phyloP scores from a whole-genome alignment of 35 echinoderm and acorn worm species.

The Apostichopus japonicus region DNA sequence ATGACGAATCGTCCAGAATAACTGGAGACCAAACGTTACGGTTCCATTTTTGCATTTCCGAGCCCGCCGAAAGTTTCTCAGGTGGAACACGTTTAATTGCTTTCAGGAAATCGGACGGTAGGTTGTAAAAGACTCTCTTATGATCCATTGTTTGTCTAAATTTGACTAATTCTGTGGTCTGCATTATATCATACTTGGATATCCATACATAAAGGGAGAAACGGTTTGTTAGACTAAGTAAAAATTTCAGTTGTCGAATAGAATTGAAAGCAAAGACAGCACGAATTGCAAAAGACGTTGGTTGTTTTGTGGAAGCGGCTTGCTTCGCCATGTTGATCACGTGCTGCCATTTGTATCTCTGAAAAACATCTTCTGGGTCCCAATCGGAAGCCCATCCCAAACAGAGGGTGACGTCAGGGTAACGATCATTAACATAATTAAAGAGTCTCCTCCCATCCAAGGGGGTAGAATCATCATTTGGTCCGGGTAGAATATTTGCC shows the following conservation, averaged over 20 bases:
- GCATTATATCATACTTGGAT: slow-evolving; percentile 75
- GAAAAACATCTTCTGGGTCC: slow-evolving; percentile 58
- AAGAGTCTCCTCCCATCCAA: slow-evolving; percentile 59
- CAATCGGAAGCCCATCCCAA: slow-evolving; percentile 80
- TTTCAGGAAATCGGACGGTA: slow-evolving; percentile 74
- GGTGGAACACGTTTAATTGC: slow-evolving; percentile 56
- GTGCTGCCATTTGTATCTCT: slow-evolving; percentile 78
- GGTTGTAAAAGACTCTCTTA: slow-evolving; percentile 80
- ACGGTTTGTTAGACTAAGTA: slow-evolving; percentile 77
- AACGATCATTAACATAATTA: slow-evolving; percentile 26
- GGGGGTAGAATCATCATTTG: slow-evolving; percentile 61
- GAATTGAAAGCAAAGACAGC: slow-evolving; percentile 75
- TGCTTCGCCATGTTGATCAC: slow-evolving; percentile 87
- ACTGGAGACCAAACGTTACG: slow-evolving; percentile 82
- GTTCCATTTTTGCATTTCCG: slow-evolving; percentile 58
- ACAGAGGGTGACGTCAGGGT: slow-evolving; percentile 67
- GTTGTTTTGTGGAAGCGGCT: slow-evolving; percentile 61
- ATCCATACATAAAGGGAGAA: slow-evolving; percentile 84
- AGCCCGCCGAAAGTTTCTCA: slow-evolving; percentile 39
- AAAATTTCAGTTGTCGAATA: slow-evolving; percentile 79
- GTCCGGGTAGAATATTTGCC: slow-evolving; percentile 77
- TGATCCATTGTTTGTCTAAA: slow-evolving; percentile 82
- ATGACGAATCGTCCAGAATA: slow-evolving; percentile 68
- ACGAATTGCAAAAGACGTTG: slow-evolving; percentile 73
- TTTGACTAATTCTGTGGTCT: slow-evolving; percentile 63